A percentile compares a stretch with the other conserved stretches of the same genome.
These are phyloP conservation scores for Melanaphis sacchari DNA, from an alignment of 1,140 invertebrate genomes.

Conservation along the genomic window DNA sequence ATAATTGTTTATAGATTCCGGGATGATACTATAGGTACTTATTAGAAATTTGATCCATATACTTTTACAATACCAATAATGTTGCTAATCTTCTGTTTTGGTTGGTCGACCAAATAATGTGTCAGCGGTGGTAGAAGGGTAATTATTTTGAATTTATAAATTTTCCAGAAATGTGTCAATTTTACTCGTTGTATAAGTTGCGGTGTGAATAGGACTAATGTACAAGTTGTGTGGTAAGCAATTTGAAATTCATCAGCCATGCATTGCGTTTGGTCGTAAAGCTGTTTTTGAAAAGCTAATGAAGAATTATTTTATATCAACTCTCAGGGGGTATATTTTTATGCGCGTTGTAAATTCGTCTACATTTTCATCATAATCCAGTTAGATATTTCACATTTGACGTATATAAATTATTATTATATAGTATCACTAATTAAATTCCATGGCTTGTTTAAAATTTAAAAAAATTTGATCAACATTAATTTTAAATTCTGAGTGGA, in stretches of 20 bases:
- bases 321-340: not conserved
- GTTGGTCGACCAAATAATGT: not conserved
- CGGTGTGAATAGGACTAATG: not conserved
- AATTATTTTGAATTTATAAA: not conserved
- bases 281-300: not conserved
- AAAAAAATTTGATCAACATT: not conserved
- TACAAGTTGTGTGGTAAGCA: not conserved
- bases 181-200: not conserved
- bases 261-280: not conserved
- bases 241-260: not conserved
- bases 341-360: not conserved
- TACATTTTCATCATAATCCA: not conserved
- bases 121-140: not conserved
- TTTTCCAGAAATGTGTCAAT: not conserved
- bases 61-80: not conserved
- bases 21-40: too few relatives aligned
- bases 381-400: slow-evolving; percentile 5
- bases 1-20: too few relatives aligned
- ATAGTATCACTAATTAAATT: not conserved
- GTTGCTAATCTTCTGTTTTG: not conserved
- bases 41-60: too few relatives aligned
- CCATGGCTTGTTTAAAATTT: not conserved
- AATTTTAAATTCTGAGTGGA: not conserved
- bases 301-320: slow-evolving; percentile 3
- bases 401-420: not conserved